A percentile compares a stretch with the other conserved stretches of the same genome.
These are phyloP conservation scores for Lutraria rhynchaena DNA, from an alignment of 1,140 invertebrate species.

Conservation along the genomic window DNA sequence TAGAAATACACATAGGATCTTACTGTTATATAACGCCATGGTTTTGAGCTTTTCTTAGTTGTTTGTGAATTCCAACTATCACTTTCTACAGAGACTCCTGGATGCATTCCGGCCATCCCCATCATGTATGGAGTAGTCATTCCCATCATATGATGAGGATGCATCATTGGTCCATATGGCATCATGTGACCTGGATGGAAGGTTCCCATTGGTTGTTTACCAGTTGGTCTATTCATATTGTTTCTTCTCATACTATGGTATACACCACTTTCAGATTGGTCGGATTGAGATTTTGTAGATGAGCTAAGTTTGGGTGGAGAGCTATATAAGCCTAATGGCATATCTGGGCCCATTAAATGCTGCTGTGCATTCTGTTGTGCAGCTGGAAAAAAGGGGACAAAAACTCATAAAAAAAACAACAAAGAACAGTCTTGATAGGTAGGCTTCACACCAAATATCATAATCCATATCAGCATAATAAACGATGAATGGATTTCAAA, in stretches of 20 bases:
- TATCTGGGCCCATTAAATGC: background rate
- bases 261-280: too few relatives aligned
- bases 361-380: background rate
- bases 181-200: conserved; percentile 36
- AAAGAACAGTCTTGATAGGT: too few relatives aligned
- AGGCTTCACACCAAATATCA: too few relatives aligned
- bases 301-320: background rate
- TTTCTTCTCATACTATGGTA: background rate
- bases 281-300: background rate
- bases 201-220: conserved; percentile 37
- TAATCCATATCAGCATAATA: too few relatives aligned
- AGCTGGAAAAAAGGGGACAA: background rate
- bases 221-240: background rate
- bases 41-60: conserved; percentile 3
- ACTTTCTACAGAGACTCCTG: background rate
- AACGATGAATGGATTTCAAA: too few relatives aligned
- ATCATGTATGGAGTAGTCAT: conserved; percentile 12
- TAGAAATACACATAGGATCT: too few relatives aligned
- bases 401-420: background rate
- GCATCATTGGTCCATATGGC: conserved; percentile 51
- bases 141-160: conserved; percentile 1
- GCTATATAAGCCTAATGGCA: background rate
- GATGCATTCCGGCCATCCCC: conserved; percentile 45
- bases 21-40: conserved; percentile 24
- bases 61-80: background rate